A percentile compares a stretch with the other conserved stretches of the same genome.
phyloP scores from a whole-genome alignment of 2,888 invertebrate genomes.

The Agrochola lychnidis region DNA sequence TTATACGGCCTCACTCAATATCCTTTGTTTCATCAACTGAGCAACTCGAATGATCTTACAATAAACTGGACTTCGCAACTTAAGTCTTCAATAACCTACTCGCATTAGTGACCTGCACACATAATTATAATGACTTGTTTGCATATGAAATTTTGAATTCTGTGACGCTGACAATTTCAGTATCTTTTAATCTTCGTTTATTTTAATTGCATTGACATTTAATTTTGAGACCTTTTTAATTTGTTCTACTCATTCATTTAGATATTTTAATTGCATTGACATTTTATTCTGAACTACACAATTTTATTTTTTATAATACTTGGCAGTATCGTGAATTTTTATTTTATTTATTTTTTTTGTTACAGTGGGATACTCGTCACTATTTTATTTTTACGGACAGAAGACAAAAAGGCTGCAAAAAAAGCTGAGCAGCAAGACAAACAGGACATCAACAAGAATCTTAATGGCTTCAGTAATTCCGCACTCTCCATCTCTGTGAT shows the following conservation, averaged over 20 bases:
- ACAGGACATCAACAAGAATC: slow-evolving; percentile 84
- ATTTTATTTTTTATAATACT: neutral
- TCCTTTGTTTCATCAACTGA: slow-evolving; percentile 5
- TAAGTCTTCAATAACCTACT: slow-evolving; percentile 30
- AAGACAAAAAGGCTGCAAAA: slow-evolving; percentile 87
- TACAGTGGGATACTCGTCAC: slow-evolving; percentile 93
- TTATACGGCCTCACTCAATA: slow-evolving; percentile 13
- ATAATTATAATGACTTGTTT: too few relatives aligned
- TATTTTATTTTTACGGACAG: slow-evolving; percentile 92
- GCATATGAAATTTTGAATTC: neutral
- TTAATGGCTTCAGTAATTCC: slow-evolving; percentile 86
- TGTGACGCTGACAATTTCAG: neutral
- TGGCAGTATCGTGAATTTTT: neutral
- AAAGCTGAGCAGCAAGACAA: slow-evolving; percentile 74
- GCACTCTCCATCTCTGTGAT: slow-evolving; percentile 85
- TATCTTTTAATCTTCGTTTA: neutral
- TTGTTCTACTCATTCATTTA: neutral
- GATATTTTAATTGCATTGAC: neutral
- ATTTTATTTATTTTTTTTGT: slow-evolving; percentile 59
- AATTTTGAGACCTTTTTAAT: too few relatives aligned
- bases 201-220: neutral
- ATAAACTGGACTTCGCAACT: slow-evolving; percentile 3
- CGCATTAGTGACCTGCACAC: slow-evolving; percentile 26
- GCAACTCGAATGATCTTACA: slow-evolving; percentile 15
- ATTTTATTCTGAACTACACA: neutral